These are phyloP conservation scores for Anolis apletophallus DNA, from an alignment of 2,797 vertebrate genomes.

Conservation along the genomic window DNA sequence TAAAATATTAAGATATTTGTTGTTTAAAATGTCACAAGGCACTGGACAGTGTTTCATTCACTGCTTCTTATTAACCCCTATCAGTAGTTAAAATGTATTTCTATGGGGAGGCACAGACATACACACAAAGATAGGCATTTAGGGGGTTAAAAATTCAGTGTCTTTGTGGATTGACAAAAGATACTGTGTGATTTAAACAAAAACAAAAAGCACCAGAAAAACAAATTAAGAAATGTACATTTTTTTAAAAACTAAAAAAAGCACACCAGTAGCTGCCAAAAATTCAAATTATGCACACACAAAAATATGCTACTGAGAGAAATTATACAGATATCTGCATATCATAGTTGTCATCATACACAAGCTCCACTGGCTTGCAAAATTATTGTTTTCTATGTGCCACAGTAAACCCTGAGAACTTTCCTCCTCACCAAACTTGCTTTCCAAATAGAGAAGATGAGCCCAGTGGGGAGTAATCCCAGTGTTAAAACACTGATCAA, in stretches of 20 bases:
- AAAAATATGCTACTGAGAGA: neutral
- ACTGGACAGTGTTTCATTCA: neutral
- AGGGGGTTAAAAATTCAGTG: neutral
- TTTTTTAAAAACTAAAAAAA: neutral
- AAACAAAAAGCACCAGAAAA: neutral
- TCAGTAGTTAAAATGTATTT: slow-evolving; percentile 15
- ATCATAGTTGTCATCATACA: neutral
- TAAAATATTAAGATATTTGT: slow-evolving; percentile 15
- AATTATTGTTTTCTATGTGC: neutral
- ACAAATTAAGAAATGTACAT: neutral
- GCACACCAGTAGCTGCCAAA: neutral
- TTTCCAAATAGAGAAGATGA: too few relatives aligned
- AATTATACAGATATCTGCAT: neutral
- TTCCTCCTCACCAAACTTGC: too few relatives aligned
- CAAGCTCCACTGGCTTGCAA: neutral
- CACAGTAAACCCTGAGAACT: neutral
- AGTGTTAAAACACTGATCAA: too few relatives aligned
- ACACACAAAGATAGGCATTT: neutral
- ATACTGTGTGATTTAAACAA: neutral
- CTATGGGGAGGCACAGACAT: neutral
- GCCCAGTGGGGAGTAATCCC: too few relatives aligned
- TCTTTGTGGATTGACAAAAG: neutral
- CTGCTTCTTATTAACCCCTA: neutral
- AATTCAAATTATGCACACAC: neutral
- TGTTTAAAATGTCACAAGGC: neutral